phyloP scores from a whole-genome alignment of 2,888 invertebrate species.

The Esperia sulphurella region DNA sequence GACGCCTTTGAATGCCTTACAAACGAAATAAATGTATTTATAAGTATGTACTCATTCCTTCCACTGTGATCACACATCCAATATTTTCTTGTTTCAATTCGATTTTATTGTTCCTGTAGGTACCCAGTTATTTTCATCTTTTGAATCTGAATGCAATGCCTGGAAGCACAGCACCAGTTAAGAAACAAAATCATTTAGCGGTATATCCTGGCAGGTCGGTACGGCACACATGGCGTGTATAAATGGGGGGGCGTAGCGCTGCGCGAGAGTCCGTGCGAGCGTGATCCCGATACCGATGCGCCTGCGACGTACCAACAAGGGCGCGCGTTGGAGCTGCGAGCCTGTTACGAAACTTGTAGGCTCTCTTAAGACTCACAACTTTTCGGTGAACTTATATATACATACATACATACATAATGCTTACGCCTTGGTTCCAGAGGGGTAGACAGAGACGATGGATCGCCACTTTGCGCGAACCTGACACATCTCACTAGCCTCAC shows the following conservation, averaged over 20 bases:
- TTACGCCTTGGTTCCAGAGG: too few relatives aligned
- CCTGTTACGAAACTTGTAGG: neutral
- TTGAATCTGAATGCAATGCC: constrained; percentile 5
- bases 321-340: neutral
- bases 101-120: neutral
- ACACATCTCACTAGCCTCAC: too few relatives aligned
- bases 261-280: constrained; percentile 18
- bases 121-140: neutral
- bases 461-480: too few relatives aligned
- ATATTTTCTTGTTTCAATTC: too few relatives aligned
- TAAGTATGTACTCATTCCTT: too few relatives aligned
- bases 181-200: constrained; percentile 27
- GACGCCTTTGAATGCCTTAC: too few relatives aligned
- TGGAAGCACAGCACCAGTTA: constrained; percentile 7
- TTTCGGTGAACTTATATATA: too few relatives aligned
- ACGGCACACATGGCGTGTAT: constrained; percentile 14
- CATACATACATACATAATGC: too few relatives aligned
- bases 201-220: constrained; percentile 8
- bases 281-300: constrained; percentile 17
- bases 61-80: too few relatives aligned
- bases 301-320: neutral
- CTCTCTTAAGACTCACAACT: neutral
- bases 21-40: too few relatives aligned
- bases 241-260: constrained; percentile 26
- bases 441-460: too few relatives aligned